Evolutionary conservation across 2,113 vertebrate species (phyloP).

Genomic region (Perccottus glenii): DNA sequence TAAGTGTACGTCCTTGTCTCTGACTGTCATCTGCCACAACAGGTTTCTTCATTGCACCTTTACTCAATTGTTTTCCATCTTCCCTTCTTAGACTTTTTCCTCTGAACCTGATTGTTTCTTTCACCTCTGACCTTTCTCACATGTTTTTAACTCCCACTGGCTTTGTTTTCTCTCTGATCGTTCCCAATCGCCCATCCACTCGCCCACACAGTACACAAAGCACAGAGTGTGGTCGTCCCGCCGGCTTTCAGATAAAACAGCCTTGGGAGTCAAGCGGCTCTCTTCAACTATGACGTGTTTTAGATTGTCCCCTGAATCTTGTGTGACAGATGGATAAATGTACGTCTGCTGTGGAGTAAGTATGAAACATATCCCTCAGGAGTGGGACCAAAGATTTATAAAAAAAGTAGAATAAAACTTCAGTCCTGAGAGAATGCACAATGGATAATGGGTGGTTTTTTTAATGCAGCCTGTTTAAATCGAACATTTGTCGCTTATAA

Average conservation of each 20-base stretch:
- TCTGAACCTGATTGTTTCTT: slow-evolving; percentile 19
- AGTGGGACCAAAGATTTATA: slow-evolving; percentile 14
- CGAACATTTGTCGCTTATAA: no score
- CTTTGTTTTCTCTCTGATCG: background rate
- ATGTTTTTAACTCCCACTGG: background rate
- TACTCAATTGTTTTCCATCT: background rate
- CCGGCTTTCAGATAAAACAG: slow-evolving; percentile 27
- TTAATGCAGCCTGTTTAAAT: no score
- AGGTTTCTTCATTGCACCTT: background rate
- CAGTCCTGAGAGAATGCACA: background rate
- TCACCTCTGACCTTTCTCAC: slow-evolving; percentile 4
- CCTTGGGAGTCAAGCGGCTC: no score
- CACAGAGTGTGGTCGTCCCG: background rate
- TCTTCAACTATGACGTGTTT: slow-evolving; percentile 32
- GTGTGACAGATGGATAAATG: slow-evolving; percentile 63
- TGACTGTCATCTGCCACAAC: background rate
- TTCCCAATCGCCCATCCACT: background rate
- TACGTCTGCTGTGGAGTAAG: slow-evolving; percentile 36
- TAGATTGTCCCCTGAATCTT: slow-evolving; percentile 65
- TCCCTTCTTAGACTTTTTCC: background rate
- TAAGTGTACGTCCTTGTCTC: background rate
- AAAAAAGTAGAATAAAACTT: slow-evolving; percentile 7
- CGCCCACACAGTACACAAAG: background rate
- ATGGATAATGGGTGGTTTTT: background rate
- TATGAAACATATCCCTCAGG: slow-evolving; percentile 44